Base-by-base conservation (phyloP, 92 coral and sea anemone genomes). In the Paragorgia papillata region DNA sequence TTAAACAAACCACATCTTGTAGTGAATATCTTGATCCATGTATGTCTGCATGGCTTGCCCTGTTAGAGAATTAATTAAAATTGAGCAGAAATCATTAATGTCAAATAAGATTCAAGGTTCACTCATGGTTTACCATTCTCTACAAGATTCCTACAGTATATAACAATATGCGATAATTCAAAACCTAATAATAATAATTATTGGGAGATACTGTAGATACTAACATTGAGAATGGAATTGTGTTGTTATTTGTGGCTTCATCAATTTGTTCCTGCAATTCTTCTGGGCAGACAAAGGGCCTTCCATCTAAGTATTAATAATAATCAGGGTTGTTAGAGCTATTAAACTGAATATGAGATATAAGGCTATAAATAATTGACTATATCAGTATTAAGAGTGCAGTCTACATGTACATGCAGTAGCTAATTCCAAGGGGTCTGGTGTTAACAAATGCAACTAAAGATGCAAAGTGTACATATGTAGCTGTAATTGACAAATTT, bases 241-340 rank as follows among this genome's bases (percentile, higher is more conserved):
- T 22, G 21, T 22, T 22, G 26, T 51, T 22, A 51, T 51, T 51
- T 51, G 58, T 51, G 20, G 26, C 21, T 17, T 51, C 21, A 51
- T 6, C 7, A 51, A 51, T 5, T 22, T 51, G 21, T 6, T 51
- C 21, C 26, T 51, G 58, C 17, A 51, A 3, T 17, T 51, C 8
- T 17, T 51, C 58, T 51, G 58, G 58, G 58, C 58, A 51, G 58
- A 17, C 7, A 19, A 51, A 51, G 6, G 58, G 58, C 26, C 21
- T 22, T 51, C 26, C 19, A 51, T 51, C 58, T 51, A 51, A 51
- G 3, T 6, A 51, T 22, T 17, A 51, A 17, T 7, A 37, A 4
- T 37, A 37, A 37, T 4, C 5, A 4, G 5, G 5, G 43, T 37
- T 37, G 43, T 37, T 37, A 37, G 12, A 37, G 12, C 12, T 37